Evolutionary conservation across 1,140 invertebrate genomes (phyloP).

Genomic region (Zaprionus ghesquierei): DNA sequence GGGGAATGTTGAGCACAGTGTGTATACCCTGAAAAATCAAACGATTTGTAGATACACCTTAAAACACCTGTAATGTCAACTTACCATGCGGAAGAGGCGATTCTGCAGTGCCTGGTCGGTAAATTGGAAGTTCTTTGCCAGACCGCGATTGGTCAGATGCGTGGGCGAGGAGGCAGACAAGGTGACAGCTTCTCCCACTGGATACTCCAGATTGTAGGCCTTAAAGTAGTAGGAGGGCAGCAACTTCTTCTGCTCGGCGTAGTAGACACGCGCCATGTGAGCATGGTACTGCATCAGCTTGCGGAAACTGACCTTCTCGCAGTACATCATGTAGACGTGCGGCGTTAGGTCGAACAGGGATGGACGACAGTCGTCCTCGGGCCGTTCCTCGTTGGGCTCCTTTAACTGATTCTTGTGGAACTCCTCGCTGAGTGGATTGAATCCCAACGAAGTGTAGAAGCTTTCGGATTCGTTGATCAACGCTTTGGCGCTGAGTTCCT

Average conservation of each 20-base stretch:
- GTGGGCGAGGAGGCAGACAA: conserved; percentile 85
- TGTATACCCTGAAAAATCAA: conserved; percentile 58
- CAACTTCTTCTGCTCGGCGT: conserved; percentile 87
- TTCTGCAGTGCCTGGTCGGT: conserved; percentile 59
- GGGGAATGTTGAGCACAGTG: conserved; percentile 69
- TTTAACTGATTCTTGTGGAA: conserved; percentile 69
- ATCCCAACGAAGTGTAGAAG: conserved; percentile 73
- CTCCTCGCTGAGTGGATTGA: conserved; percentile 44
- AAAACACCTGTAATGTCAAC: background rate
- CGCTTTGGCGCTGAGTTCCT: conserved; percentile 48
- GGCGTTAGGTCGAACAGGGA: conserved; percentile 73
- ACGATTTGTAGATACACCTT: background rate
- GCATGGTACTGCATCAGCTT: conserved; percentile 86
- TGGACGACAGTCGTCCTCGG: conserved; percentile 67
- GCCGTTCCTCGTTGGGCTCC: conserved; percentile 66
- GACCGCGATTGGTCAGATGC: conserved; percentile 83
- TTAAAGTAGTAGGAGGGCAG: conserved; percentile 83
- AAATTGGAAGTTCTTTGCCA: conserved; percentile 55
- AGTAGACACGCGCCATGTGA: conserved; percentile 90
- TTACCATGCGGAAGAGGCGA: conserved; percentile 84
- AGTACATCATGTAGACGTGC: conserved; percentile 74
- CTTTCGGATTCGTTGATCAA: conserved; percentile 65
- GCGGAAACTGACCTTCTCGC: conserved; percentile 70
- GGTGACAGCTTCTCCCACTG: conserved; percentile 87
- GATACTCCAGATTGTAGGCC: conserved; percentile 88